A percentile compares a stretch with the other conserved stretches of the same genome.
Conservation (phyloP, 2,888 invertebrate species). For the Pinctada fucata region DNA sequence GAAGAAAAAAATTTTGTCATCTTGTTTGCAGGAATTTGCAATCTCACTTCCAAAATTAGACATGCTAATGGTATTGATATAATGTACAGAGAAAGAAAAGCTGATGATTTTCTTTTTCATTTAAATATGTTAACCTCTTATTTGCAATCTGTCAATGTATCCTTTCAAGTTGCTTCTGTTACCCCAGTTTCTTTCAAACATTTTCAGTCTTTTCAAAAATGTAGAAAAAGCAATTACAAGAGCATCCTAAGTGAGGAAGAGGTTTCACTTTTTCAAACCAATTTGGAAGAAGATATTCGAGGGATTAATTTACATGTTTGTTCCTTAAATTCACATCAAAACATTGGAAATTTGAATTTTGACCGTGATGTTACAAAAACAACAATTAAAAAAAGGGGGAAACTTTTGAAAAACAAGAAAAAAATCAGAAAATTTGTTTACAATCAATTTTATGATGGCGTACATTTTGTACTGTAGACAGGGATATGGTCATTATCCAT, state of each 20-base stretch:
- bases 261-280: neutral
- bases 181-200: conserved; percentile 1
- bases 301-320: neutral
- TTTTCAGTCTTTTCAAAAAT: neutral
- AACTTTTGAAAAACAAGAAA: neutral
- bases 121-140: too few relatives aligned
- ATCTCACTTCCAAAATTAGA: neutral
- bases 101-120: neutral
- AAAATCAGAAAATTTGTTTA: conserved; percentile 10
- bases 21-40: conserved; percentile 8
- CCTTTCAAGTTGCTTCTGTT: conserved; percentile 4
- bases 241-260: conserved; percentile 1
- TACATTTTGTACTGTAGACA: too few relatives aligned
- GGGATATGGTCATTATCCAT: too few relatives aligned
- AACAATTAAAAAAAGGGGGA: conserved; percentile 6
- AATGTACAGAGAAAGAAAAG: neutral
- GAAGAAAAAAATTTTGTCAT: neutral
- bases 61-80: conserved; percentile 7
- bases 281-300: conserved; percentile 6
- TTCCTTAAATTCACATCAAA: neutral
- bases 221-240: neutral
- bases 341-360: too few relatives aligned
- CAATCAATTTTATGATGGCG: conserved; percentile 21
- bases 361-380: neutral
- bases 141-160: conserved; percentile 5